These are phyloP conservation scores for Myrmecophaga tridactyla DNA, from an alignment of 2,113 vertebrate genomes.

Conservation along the genomic window DNA sequence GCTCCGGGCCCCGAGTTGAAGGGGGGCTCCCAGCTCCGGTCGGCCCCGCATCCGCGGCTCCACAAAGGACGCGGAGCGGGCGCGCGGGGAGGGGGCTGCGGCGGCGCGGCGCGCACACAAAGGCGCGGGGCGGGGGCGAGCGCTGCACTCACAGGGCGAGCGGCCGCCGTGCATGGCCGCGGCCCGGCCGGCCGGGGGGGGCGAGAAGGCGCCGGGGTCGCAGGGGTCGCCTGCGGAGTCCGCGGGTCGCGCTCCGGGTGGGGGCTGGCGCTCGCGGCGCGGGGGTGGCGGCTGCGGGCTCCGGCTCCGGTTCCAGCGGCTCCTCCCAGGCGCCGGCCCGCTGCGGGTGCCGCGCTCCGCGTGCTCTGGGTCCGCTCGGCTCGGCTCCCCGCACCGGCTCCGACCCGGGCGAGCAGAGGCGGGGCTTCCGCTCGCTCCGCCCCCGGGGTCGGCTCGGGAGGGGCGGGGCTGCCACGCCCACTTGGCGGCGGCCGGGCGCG, in stretches of 20 bases:
- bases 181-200: slow-evolving; percentile 36
- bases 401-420: slow-evolving; percentile 59
- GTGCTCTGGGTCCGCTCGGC: neutral
- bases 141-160: slow-evolving; percentile 75
- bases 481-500: neutral
- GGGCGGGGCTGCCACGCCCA: slow-evolving; percentile 70
- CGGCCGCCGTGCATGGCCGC: slow-evolving; percentile 69
- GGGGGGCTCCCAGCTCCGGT: neutral
- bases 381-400: slow-evolving; percentile 54
- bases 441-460: neutral
- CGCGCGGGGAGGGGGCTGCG: slow-evolving; percentile 65
- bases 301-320: slow-evolving; percentile 1
- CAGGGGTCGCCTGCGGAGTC: neutral
- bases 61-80: slow-evolving; percentile 66
- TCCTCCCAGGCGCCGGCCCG: neutral
- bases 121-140: slow-evolving; percentile 52
- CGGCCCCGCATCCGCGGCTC: neutral
- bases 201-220: neutral
- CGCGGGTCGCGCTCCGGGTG: neutral
- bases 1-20: neutral
- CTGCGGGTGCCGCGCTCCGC: neutral
- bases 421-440: slow-evolving; percentile 46
- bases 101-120: slow-evolving; percentile 72
- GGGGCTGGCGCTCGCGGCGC: neutral
- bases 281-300: neutral